These are phyloP conservation scores for Dipodomys ordii DNA, from an alignment of 2,113 vertebrate genomes.

Conservation along the genomic window DNA sequence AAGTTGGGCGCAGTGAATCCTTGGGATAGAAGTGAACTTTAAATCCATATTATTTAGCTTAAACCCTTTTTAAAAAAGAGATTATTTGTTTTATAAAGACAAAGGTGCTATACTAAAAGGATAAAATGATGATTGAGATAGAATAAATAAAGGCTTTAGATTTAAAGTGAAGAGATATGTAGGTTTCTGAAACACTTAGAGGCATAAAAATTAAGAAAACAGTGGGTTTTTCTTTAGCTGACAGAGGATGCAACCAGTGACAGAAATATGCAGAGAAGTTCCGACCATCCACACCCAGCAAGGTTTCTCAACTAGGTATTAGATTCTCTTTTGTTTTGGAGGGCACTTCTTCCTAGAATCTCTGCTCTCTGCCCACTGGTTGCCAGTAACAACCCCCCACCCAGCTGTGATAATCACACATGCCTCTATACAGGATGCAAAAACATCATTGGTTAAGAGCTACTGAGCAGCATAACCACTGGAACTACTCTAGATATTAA, in stretches of 20 bases:
- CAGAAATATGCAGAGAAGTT: not conserved
- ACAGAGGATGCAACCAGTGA: not conserved
- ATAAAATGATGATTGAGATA: not conserved
- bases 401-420: not conserved
- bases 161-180: not conserved
- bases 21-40: slow-evolving; percentile 3
- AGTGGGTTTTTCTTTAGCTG: not conserved
- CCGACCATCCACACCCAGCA: too few relatives aligned
- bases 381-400: not conserved
- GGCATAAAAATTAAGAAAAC: not conserved
- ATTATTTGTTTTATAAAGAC: slow-evolving; percentile 44
- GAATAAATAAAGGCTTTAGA: slow-evolving; percentile 10
- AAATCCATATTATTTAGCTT: not conserved
- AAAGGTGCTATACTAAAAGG: not conserved
- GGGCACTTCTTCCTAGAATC: not conserved
- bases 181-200: slow-evolving; percentile 21
- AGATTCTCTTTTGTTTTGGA: not conserved
- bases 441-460: not conserved
- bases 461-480: not conserved
- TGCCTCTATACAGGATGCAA: not conserved
- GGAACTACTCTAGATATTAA: not conserved
- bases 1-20: not conserved
- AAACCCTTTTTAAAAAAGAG: not conserved
- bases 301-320: not conserved
- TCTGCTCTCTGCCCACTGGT: not conserved